Evolutionary conservation across 2,113 vertebrate genomes (phyloP), one percentile per base, ranked within the genome.

Genomic region (Canis aureus): DNA sequence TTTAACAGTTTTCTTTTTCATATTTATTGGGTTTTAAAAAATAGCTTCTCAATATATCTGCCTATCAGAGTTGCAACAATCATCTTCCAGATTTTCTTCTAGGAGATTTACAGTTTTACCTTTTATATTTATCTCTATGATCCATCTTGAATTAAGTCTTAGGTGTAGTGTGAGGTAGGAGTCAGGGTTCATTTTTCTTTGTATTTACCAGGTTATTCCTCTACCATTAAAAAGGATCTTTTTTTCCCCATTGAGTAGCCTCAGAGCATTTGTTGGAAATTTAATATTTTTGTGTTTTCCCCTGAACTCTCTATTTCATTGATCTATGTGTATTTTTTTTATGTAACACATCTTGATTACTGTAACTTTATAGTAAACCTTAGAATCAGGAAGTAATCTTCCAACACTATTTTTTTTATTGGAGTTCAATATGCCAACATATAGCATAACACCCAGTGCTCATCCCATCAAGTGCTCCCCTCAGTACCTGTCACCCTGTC

Each of bases 141-240:
- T 71, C 27, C 29, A 79, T n/a, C 35, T 83, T 93, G 51, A 92
- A 49, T 85, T 94, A 93, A 79, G 90, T 51, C 59, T 96, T 94
- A 29, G 6, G 32, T 84, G n/a, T 80, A 17, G 8, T 83, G 64
- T 92, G 38, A 82, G 29, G 20, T 86, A 76, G 38, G 15, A 67
- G 7, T 57, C 49, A 71, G 55, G 11, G 0, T 78, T 66, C 13
- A 74, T 5, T 95, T 88, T 88, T 92, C 67, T 78, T 64, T 35
- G 8, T 85, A 53, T 60, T 92, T 51, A 32, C 88, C 13, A 80
- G 32, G 16, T 90, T 69, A 49, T 85, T 82, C 12, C 3, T 76
- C 16, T 27, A 89, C 80, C 17, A 53, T 43, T 94, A n/a, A n/a
- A 94, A 32, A 81, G 12, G 73, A 11, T 79, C n/a, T 35, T 62